Evolutionary conservation across 2,888 invertebrate genomes (phyloP), one percentile per base, ranked within the genome.

Genomic region (Xanthia icteritia): DNA sequence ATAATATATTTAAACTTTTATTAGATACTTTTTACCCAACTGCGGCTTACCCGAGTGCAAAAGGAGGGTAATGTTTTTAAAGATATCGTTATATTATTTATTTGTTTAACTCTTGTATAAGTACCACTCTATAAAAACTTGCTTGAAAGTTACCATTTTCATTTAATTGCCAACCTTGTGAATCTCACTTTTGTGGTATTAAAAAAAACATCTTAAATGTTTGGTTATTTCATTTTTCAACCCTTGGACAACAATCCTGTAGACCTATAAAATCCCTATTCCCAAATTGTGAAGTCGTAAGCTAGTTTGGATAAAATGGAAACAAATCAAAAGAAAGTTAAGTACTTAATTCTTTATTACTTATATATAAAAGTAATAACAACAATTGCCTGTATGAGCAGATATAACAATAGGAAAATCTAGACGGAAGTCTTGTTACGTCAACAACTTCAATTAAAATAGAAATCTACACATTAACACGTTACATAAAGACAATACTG

Each of bases 151-250:
- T 82, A 74, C 69, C 45, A 69, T 69, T 77, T 83, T 91, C n/a
- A 58, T 68, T 91, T 84, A 63, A 86, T 88, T 88, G 85, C 85
- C 86, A 86, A 88, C 81, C 76, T 88, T 90, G 88, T 90, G 84
- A 90, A 90, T 89, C 86, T 92, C 90, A 92, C 88, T 88, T 90
- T 84, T 90, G 82, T 91, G 90, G 87, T 90, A 92, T 89, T 90
- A 92, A 92, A 88, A n/a, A 88, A 83, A 78, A 64, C 71, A 85
- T 88, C 71, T 76, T 81, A 88, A 82, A 77, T 84, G 69, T 73
- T 67, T 64, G 13, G 27, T 78, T 76, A 60, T 76, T 73, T 85
- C 73, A 82, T 84, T 80, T 69, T 39, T 51, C 13, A 45, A 20
- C 48, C 61, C 39, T 54, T 23, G 13, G 3, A 11, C 5, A 13